A percentile compares a stretch with the other conserved stretches of the same genome.
phyloP scores from a whole-genome alignment of 1,140 invertebrate genomes.

The Musca vetustissima region DNA sequence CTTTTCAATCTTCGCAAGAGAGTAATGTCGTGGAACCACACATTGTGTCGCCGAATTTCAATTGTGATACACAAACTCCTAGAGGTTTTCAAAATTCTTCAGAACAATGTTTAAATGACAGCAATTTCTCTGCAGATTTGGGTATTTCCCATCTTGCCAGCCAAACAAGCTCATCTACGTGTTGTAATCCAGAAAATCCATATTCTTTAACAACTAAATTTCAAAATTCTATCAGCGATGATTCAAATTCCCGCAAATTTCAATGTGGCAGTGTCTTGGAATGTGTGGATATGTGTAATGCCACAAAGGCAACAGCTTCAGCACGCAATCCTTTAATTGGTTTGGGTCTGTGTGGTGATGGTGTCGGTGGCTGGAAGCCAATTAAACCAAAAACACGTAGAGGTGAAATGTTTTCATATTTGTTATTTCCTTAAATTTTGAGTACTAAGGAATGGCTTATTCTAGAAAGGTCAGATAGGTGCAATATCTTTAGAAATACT shows the following conservation, averaged over 20 bases:
- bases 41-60: too few species aligned
- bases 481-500: too few species aligned
- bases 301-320: background rate
- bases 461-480: too few species aligned
- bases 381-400: conserved; percentile 35
- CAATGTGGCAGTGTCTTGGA: background rate
- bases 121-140: conserved; percentile 30
- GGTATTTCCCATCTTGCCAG: background rate
- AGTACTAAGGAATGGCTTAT: too few species aligned
- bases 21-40: too few species aligned
- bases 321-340: conserved; percentile 48
- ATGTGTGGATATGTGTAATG: background rate
- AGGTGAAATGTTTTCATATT: conserved; percentile 33
- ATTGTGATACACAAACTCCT: too few species aligned
- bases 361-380: conserved; percentile 47
- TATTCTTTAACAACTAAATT: conserved; percentile 34
- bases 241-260: background rate
- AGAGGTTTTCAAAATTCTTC: background rate
- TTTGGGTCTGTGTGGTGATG: conserved; percentile 45
- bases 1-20: too few species aligned
- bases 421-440: background rate
- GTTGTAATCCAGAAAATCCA: conserved; percentile 29
- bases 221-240: background rate
- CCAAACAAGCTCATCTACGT: conserved; percentile 31
- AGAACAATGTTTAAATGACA: background rate